Evolutionary conservation across 2,888 invertebrate genomes (phyloP).

Genomic region (Halictus quadricinctus): DNA sequence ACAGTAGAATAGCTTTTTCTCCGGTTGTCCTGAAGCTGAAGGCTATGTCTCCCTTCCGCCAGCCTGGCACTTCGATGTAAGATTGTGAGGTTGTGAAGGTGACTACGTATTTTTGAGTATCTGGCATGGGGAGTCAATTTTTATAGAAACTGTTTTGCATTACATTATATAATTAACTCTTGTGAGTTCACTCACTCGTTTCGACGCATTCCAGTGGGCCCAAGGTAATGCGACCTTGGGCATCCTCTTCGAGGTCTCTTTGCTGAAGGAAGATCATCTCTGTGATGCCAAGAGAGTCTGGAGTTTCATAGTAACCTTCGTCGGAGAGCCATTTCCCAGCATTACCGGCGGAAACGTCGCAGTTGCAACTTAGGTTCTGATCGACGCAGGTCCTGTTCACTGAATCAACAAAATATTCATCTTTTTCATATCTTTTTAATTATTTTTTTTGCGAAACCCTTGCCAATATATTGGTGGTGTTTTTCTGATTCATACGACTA

Average conservation of each 20-base stretch:
- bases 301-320: slow-evolving; percentile 92
- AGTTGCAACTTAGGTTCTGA: slow-evolving; percentile 93
- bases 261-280: slow-evolving; percentile 96
- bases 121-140: slow-evolving; percentile 81
- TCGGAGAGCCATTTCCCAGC: slow-evolving; percentile 95
- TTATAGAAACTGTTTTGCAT: too few relatives aligned
- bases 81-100: slow-evolving; percentile 97
- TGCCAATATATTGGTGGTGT: too few relatives aligned
- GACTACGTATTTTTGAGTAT: slow-evolving; percentile 95
- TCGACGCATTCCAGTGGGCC: slow-evolving; percentile 97
- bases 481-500: too few relatives aligned
- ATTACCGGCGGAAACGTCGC: slow-evolving; percentile 93
- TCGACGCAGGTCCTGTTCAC: slow-evolving; percentile 92
- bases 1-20: slow-evolving; percentile 93
- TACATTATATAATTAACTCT: too few relatives aligned
- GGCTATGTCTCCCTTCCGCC: slow-evolving; percentile 95
- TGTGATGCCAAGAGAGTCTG: slow-evolving; percentile 93
- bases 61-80: slow-evolving; percentile 96
- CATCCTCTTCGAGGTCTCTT: slow-evolving; percentile 91
- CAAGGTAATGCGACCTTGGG: slow-evolving; percentile 93
- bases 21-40: slow-evolving; percentile 97
- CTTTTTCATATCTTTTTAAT: not conserved
- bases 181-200: slow-evolving; percentile 88
- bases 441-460: too few relatives aligned
- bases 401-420: slow-evolving; percentile 18